Evolutionary conservation across 2,797 vertebrate species (phyloP).

Genomic region (Furcifer pardalis): DNA sequence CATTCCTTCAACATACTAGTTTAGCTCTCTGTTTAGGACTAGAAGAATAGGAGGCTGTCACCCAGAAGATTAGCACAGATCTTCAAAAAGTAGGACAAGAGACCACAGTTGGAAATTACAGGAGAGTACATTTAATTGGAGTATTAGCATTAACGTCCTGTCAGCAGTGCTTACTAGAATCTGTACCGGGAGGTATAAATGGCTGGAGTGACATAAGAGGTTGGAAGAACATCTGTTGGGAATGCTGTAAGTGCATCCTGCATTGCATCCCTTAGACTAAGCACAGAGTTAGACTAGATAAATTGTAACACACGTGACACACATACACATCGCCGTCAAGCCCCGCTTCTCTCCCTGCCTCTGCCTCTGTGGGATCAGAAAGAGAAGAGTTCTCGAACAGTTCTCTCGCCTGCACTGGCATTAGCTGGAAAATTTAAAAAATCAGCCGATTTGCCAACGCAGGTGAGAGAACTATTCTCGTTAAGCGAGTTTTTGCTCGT

Average conservation of each 20-base stretch:
- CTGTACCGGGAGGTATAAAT: not conserved
- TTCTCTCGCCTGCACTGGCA: no score
- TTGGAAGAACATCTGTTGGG: not conserved
- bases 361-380: no score
- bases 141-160: not conserved
- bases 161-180: not conserved
- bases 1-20: not conserved
- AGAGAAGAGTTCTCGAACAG: no score
- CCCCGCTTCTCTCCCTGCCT: no score
- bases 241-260: not conserved
- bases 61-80: not conserved
- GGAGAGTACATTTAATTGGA: not conserved
- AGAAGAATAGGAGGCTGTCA: not conserved
- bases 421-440: no score
- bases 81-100: not conserved
- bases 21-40: not conserved
- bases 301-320: no score
- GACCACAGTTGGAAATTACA: not conserved
- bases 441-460: no score
- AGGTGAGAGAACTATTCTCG: no score
- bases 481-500: no score
- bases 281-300: not conserved
- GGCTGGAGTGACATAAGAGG: not conserved
- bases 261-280: not conserved
- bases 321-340: no score